Base-by-base conservation (phyloP, 1,140 invertebrate genomes). In the Belonocnema kinseyi region DNA sequence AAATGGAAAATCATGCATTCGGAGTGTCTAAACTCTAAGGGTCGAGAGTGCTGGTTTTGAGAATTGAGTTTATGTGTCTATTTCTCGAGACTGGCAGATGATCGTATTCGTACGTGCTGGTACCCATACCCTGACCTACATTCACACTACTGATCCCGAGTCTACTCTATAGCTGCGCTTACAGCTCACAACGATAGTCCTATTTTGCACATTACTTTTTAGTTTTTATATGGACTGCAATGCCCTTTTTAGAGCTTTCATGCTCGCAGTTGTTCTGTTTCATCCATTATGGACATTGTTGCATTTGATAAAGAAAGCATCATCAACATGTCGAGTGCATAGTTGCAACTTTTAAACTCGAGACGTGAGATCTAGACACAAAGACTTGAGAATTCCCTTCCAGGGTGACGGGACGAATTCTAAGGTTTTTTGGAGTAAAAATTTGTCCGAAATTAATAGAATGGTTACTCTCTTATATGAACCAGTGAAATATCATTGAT, bases 51-150 rank as follows among this genome's bases (percentile, higher is more conserved):
- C 26, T 46, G n/a, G 11, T 46, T 46, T 46, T 46, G 6, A 46
- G 40, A 46, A 46, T 46, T 46, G 10, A 46, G 40, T 66, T 26
- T 33, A 66, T 66, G 26, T 66, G 33, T 54, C 53, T 66, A 66
- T 66, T 66, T 66, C 61, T 66, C 61, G 19, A 75, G 46, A 56
- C 54, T 51, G 74, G 26, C 26, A 21, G 61, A 53, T 77, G 61
- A 53, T 77, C 40, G 52, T 33, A 16, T 2, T 33, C 53, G 80
- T 81, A 84, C 81, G 79, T 84, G 79, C 79, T 84, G 83, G 82
- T 87, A 86, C 58, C 33, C 21, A 66, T 66, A 33, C 85, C 86
- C 86, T 87, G 86, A 87, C 86, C 86, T 86, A 87, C 85, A 87
- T 87, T 86, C 73, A 86, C 83, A 85, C 40, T 46, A 46, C 40